Evolutionary conservation across 2,797 vertebrate species (phyloP).

Genomic region (Lerista edwardsae): DNA sequence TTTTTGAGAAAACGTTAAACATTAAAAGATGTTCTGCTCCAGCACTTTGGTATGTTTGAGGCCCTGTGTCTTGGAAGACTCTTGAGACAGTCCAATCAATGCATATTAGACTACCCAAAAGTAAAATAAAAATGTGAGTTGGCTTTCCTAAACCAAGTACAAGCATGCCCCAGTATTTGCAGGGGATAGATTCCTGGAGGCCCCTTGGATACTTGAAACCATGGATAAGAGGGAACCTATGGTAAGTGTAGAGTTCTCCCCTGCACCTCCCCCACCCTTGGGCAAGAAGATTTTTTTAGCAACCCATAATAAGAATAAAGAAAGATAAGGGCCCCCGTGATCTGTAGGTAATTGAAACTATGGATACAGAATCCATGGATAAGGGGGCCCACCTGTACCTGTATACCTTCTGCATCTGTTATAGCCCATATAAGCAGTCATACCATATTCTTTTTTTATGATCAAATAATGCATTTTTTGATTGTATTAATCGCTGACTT

Average conservation of each 20-base stretch:
- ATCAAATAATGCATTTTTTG: background rate
- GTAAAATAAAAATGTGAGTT: background rate
- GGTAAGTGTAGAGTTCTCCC: too few relatives aligned
- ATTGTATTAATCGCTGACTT: background rate
- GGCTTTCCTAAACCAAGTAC: background rate
- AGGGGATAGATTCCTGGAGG: too few relatives aligned
- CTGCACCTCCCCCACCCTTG: too few relatives aligned
- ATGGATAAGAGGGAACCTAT: too few relatives aligned
- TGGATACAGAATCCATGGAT: too few relatives aligned
- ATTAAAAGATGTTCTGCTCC: background rate
- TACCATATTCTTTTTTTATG: background rate
- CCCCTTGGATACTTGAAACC: too few relatives aligned
- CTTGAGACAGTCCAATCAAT: background rate
- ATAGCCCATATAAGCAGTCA: slow-evolving; percentile 23
- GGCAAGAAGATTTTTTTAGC: too few relatives aligned
- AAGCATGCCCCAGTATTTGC: too few relatives aligned
- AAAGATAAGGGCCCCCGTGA: too few relatives aligned
- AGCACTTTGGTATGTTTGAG: background rate
- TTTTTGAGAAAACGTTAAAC: background rate
- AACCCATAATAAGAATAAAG: too few relatives aligned
- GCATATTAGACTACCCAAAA: background rate
- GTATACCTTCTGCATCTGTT: background rate
- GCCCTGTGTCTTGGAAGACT: background rate
- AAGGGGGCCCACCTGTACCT: too few relatives aligned
- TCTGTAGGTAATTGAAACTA: too few relatives aligned